Evolutionary conservation across 2,113 vertebrate species (phyloP).

Genomic region (Gyps fulvus): DNA sequence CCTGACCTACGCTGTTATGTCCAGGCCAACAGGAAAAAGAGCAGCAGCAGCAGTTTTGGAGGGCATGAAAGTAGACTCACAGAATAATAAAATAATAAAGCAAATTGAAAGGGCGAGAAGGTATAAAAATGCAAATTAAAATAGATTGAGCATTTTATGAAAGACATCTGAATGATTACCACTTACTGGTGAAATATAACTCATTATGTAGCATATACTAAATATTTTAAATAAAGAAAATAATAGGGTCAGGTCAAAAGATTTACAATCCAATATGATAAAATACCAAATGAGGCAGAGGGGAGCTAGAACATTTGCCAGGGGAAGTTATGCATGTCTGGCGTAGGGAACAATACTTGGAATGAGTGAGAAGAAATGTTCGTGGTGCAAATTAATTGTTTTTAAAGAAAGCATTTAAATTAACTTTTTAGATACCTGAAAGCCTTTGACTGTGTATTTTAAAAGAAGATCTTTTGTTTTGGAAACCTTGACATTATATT

Average conservation of each 20-base stretch:
- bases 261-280: not conserved
- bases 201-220: not conserved
- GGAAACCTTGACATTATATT: not conserved
- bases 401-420: not conserved
- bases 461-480: not conserved
- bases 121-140: not conserved
- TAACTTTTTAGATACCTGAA: not conserved
- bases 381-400: not conserved
- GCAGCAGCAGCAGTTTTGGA: not conserved
- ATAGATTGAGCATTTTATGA: not conserved
- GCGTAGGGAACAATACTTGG: not conserved
- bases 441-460: not conserved
- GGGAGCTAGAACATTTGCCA: not conserved
- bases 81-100: not conserved
- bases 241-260: not conserved
- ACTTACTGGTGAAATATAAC: not conserved
- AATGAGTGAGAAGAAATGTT: not conserved
- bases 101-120: not conserved
- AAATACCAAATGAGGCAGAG: not conserved
- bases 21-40: not conserved
- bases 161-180: not conserved
- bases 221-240: not conserved
- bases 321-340: not conserved
- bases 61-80: not conserved
- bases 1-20: not conserved